phyloP scores from a whole-genome alignment of 2,113 vertebrate genomes.

The Chaetodon trifascialis region DNA sequence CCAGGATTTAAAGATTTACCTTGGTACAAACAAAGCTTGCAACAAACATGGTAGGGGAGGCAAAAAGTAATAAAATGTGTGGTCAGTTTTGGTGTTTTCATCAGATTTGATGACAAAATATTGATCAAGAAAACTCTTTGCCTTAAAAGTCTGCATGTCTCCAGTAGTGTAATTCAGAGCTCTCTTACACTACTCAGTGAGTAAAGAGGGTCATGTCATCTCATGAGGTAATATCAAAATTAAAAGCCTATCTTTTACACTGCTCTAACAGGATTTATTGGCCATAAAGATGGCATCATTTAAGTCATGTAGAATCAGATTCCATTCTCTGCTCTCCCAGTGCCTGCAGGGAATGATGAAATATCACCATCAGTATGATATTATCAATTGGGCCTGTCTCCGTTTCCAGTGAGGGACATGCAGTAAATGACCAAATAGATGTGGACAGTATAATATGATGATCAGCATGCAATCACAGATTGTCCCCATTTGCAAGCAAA shows the following conservation, averaged over 20 bases:
- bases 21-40: neutral
- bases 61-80: neutral
- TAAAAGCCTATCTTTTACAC: constrained; percentile 63
- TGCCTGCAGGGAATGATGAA: constrained; percentile 58
- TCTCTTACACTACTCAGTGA: constrained; percentile 16
- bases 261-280: constrained; percentile 58
- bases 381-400: constrained; percentile 42
- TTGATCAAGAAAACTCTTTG: neutral
- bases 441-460: constrained; percentile 22
- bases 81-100: too few species aligned
- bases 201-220: constrained; percentile 46
- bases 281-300: constrained; percentile 55
- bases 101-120: neutral
- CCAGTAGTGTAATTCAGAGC: constrained; percentile 12
- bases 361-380: constrained; percentile 43
- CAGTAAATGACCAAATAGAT: constrained; percentile 36
- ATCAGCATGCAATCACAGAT: constrained; percentile 28
- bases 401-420: neutral
- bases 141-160: neutral
- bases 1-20: neutral
- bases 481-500: constrained; percentile 43
- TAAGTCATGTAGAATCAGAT: constrained; percentile 56
- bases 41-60: neutral
- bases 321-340: constrained; percentile 34
- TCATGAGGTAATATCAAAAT: constrained; percentile 62